Conservation (phyloP, 2,888 invertebrate species). For the Arenicola marina region DNA sequence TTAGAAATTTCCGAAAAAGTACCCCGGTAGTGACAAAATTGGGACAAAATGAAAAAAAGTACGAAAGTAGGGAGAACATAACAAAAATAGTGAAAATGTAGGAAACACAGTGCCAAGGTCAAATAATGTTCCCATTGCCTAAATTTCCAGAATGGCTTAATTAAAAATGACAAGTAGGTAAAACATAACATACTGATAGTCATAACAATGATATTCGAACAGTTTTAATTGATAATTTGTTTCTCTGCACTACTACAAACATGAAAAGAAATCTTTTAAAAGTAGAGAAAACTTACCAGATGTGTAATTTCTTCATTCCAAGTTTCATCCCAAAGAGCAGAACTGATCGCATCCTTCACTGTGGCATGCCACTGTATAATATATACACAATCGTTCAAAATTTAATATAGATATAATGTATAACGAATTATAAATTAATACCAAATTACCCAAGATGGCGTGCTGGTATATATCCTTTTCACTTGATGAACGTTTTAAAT, state of each 20-base stretch:
- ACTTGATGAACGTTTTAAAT: background rate
- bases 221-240: background rate
- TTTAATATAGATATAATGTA: background rate
- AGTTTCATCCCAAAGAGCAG: background rate
- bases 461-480: background rate
- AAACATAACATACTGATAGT: background rate
- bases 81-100: too few species aligned
- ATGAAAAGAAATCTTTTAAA: background rate
- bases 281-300: background rate
- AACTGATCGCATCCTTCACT: background rate
- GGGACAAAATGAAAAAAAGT: too few species aligned
- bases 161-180: background rate
- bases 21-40: too few species aligned
- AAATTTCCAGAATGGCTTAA: too few species aligned
- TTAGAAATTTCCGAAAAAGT: too few species aligned
- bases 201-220: background rate
- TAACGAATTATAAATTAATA: background rate
- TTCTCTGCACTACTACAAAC: background rate
- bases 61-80: too few species aligned
- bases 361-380: background rate
- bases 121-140: too few species aligned
- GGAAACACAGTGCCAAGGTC: too few species aligned
- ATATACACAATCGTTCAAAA: background rate
- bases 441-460: background rate
- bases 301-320: slow-evolving; percentile 1